Evolutionary conservation across 2,797 vertebrate species (phyloP), one percentile per base, ranked within the genome.

Genomic region (Melanotaenia maccullochi): DNA sequence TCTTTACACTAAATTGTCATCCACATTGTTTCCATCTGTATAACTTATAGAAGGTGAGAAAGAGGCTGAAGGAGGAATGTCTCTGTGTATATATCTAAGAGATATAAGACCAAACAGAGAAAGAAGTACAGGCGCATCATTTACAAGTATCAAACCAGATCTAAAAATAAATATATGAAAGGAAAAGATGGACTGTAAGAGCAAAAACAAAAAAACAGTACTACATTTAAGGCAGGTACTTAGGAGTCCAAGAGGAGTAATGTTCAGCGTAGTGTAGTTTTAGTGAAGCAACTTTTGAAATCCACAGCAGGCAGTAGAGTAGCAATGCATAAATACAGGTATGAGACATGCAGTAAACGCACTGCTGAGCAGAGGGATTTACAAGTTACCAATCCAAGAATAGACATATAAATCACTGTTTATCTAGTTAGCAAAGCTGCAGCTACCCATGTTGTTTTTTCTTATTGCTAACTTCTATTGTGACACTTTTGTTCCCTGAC

Each of bases 111-210:
- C 4, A 44, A 20, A 47, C 13, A 47, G 16, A 44, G 42, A 44
- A n/a, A 47, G 44, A 47, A 20, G 44, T 47, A 47, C 7, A 47
- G 44, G 44, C 0, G 0, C 55, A 81, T 59, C n/a, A 56, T 68
- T 68, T 68, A 66, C 11, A 22, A 56, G 60, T 74, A 70, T 82
- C 49, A 81, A 78, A 65, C 24, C 24, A 65, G 30, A 69, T 73
- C 71, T 76, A 79, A 79, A 87, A 84, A 81, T 81, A 82, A 63
- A 85, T 74, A 5, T 65, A 65, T 8, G 9, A 71, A 47, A 71
- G 14, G 74, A 64, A 65, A 6, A 71, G 58, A 49, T 8, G 0
- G 6, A 18, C 51, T 60, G 13, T 54, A 32, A 66, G 35, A 57
- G 18, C 4, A 51, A 14, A 54, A 55, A 52, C 28, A 36, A 69